phyloP scores from a whole-genome alignment of 35 echinoderm and acorn worm species.

The Antedon bifida region DNA sequence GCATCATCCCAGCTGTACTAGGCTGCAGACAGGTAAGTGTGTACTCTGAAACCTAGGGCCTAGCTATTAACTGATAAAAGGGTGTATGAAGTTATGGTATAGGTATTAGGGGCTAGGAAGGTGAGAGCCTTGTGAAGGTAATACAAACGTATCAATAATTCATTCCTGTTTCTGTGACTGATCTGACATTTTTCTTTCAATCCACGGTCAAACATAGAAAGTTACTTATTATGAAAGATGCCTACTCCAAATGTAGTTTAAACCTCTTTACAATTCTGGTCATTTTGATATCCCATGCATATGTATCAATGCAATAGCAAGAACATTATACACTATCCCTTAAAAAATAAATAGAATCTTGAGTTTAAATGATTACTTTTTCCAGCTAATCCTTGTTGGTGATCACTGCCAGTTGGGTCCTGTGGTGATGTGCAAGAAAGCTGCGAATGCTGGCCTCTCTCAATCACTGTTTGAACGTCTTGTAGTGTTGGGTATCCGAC shows the following conservation, averaged over 20 bases:
- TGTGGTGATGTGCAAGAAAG: slow-evolving; percentile 99
- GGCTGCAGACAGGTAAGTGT: slow-evolving; percentile 87
- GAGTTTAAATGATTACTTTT: background rate
- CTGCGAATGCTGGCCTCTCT: slow-evolving; percentile 88
- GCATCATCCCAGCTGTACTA: slow-evolving; percentile 74
- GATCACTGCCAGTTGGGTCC: slow-evolving; percentile 97
- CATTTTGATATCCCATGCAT: too few species aligned
- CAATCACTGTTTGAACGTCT: slow-evolving; percentile 96
- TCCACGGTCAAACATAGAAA: too few species aligned
- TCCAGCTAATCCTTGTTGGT: slow-evolving; percentile 76
- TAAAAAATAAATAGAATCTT: too few species aligned
- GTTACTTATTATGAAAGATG: too few species aligned
- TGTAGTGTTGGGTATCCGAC: slow-evolving; percentile 83
- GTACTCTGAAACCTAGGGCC: too few species aligned
- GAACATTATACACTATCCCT: too few species aligned
- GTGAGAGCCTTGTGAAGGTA: background rate
- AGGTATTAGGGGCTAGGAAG: background rate
- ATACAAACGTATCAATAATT: too few species aligned
- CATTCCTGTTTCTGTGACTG: too few species aligned
- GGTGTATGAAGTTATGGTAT: background rate
- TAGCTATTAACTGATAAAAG: background rate
- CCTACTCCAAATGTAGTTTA: too few species aligned
- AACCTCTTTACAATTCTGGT: too few species aligned
- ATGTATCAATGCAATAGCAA: too few species aligned
- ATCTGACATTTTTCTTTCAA: too few species aligned